Base-by-base conservation (phyloP, 2,797 vertebrate genomes). In the Leptatherina wallacei region DNA sequence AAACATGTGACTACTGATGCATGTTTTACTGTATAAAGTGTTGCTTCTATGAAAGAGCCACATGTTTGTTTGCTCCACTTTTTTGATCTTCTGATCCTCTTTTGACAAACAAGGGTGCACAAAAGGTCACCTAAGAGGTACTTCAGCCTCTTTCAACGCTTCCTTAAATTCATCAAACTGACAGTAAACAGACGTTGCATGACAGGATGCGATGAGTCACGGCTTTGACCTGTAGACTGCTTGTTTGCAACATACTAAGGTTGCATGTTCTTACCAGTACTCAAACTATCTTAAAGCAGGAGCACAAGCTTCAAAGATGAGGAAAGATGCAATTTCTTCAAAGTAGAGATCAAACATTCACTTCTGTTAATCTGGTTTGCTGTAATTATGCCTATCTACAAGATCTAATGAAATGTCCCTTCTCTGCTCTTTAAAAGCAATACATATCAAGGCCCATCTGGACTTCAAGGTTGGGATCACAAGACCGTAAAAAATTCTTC, bases 401-500 rank as follows among this genome's bases (percentile, higher is more conserved):
- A 61, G 38, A 71, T 78, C 33, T 68, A 81, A 84, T 85, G 60
- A 55, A 64, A 60, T 75, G 61, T 57, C 61, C 52, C 38, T 42
- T n/a, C 61, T 62, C 64, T 64, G 70, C 24, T 70, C 29, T 62
- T 52, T 60, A 52, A 35, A 60, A 47, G 66, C 59, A 64, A 36
- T 22, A 64, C 44, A 22, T 47, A 49, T 56, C 44, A 70, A 55
- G 22, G 54, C 54, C 52, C 32, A 70, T 77, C 42, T 82, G 18
- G 61, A 62, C 36, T 67, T 71, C 63, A 81, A 74, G 71, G 80
- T 83, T 66, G 56, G 49, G 69, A 83, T 87, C 75, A 78, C 36
- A 71, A 83, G 69, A 72, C 16, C 1, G 62, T 59, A 68, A 81
- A 77, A 77, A 69, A 71, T 57, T 66, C 61, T 78, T 74, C 65